Evolutionary conservation across 2,797 vertebrate species (phyloP).

Genomic region (Nannoperca australis): DNA sequence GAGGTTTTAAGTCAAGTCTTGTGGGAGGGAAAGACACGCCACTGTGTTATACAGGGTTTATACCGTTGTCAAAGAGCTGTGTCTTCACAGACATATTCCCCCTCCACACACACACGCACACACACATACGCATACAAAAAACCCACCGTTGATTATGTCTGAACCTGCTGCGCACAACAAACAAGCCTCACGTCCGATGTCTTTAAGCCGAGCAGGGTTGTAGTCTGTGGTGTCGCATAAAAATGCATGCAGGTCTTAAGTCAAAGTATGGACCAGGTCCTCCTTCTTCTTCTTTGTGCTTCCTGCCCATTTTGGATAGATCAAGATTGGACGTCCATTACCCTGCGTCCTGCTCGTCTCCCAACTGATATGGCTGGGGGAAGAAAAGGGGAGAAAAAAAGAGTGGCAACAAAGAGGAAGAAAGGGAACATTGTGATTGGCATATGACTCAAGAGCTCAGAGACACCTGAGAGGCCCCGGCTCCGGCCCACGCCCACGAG

Average conservation of each 20-base stretch:
- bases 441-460: slow-evolving; percentile 49
- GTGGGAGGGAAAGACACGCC: slow-evolving; percentile 51
- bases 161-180: slow-evolving; percentile 55
- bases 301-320: slow-evolving; percentile 53
- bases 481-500: slow-evolving; percentile 54
- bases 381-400: slow-evolving; percentile 1
- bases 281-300: slow-evolving; percentile 31
- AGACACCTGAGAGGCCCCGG: slow-evolving; percentile 76
- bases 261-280: slow-evolving; percentile 37
- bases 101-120: slow-evolving; percentile 8
- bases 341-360: slow-evolving; percentile 16
- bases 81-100: slow-evolving; percentile 39
- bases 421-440: slow-evolving; percentile 64
- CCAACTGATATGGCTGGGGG: slow-evolving; percentile 18
- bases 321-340: slow-evolving; percentile 22
- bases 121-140: slow-evolving; percentile 42
- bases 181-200: slow-evolving; percentile 57
- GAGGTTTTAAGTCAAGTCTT: slow-evolving; percentile 59
- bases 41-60: slow-evolving; percentile 42
- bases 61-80: slow-evolving; percentile 43
- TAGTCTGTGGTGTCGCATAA: slow-evolving; percentile 39
- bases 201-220: slow-evolving; percentile 28
- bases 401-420: slow-evolving; percentile 52
- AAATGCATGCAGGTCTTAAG: slow-evolving; percentile 48
- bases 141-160: slow-evolving; percentile 43